These are phyloP conservation scores for Oncorhynchus tshawytscha DNA, from an alignment of 2,113 vertebrate species.

Conservation along the genomic window DNA sequence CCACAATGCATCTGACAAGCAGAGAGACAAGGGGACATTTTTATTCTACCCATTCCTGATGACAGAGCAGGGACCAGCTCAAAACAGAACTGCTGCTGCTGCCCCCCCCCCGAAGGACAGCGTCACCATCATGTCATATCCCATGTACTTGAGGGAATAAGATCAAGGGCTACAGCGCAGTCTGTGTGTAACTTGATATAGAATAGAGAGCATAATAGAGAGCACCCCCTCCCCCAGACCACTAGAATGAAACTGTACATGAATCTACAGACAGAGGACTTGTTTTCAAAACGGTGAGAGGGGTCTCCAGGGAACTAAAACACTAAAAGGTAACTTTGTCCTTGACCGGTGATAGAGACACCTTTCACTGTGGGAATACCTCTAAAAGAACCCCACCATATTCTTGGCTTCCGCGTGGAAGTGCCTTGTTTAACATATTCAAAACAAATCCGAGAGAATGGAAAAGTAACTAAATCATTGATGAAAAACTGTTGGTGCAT, in stretches of 20 bases:
- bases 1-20: not conserved
- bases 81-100: no score
- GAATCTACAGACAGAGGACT: slow-evolving; percentile 11
- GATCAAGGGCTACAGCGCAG: not conserved
- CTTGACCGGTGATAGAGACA: slow-evolving; percentile 2
- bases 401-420: no score
- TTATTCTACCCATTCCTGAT: not conserved
- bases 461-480: no score
- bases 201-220: no score
- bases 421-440: no score
- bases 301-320: not conserved
- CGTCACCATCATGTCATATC: not conserved
- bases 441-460: no score
- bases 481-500: no score
- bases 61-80: not conserved
- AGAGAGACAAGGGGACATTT: not conserved
- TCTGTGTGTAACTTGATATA: not conserved
- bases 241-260: not conserved
- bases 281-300: not conserved
- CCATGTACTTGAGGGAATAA: not conserved
- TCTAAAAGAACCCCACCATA: not conserved
- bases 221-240: not conserved
- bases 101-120: not conserved
- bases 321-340: not conserved
- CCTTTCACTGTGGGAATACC: not conserved